Conservation (phyloP, 2,797 vertebrate genomes). For the Chrysocyon brachyurus region DNA sequence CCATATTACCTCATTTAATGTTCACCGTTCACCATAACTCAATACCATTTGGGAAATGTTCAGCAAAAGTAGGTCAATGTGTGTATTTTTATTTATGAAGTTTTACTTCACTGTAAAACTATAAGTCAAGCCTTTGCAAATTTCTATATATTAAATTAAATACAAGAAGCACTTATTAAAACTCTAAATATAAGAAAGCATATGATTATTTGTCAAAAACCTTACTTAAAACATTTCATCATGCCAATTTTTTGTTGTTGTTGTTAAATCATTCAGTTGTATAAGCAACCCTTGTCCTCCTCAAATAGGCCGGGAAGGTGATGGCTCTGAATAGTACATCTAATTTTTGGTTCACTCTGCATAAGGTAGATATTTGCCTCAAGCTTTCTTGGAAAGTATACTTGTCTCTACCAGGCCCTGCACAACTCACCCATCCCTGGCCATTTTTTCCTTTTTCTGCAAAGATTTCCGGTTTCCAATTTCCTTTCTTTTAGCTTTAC, state of each 20-base stretch:
- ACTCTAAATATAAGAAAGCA: neutral
- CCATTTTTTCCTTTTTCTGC: neutral
- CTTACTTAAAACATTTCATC: neutral
- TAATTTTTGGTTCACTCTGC: neutral
- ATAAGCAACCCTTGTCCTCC: fast-evolving
- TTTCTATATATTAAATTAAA: neutral
- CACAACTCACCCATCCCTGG: fast-evolving
- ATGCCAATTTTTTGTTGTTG: neutral
- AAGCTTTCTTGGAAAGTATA: neutral
- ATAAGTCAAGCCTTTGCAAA: neutral
- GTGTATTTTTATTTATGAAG: neutral
- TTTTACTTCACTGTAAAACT: neutral
- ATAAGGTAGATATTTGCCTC: neutral
- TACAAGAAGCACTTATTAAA: neutral
- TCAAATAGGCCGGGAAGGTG: neutral
- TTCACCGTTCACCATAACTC: neutral
- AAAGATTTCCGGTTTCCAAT: neutral
- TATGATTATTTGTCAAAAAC: neutral
- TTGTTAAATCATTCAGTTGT: neutral
- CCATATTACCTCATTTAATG: conserved; percentile 14
- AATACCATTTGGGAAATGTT: neutral
- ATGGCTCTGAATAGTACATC: neutral
- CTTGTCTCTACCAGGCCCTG: fast-evolving
- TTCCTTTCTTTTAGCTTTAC: neutral
- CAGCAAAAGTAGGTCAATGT: neutral